Base-by-base conservation (phyloP, 2,113 vertebrate species). In the Suncus etruscus region DNA sequence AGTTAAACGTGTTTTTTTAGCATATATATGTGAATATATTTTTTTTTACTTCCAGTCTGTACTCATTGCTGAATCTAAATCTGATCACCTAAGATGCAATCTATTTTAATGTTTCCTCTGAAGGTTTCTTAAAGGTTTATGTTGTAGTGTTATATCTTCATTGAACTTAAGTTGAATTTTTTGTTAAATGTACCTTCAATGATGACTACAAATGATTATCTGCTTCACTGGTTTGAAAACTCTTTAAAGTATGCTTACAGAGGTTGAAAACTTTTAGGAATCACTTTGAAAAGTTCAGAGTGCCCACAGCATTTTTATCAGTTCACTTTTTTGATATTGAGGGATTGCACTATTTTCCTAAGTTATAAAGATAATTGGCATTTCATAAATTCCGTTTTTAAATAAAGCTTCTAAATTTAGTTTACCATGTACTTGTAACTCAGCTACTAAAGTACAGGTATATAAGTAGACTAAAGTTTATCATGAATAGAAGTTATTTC, bases 161-260 rank as follows among this genome's bases (percentile, higher is more conserved):
- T 86, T 95, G 89, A 91, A 96, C 76, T 98, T 96, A 96, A 95
- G 70, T 95, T 95, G 81, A 50, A 45, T 94, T 22, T 97, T 97
- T 95, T 94, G 95, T 91, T 96, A 94, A 97, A 93, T 87, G 80
- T 94, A 87, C 91, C 92, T 95, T 96, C 91, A 65, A 73, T 97
- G 96, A 96, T 12, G 0, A 47, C 93, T 96, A 54, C 95, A 97
- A 95, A 95, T 96, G 86, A 97, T 97, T 97, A 95, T 92, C 77
- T 97, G 93, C 95, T 97, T 97, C 96, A 66, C 87, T 97, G 95
- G 86, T 95, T 97, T 95, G 96, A 97, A 96, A 98, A 96, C 83
- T 89, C 84, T 89, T 97, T 94, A 92, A 87, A 87, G 86, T 47
- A 25, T 87, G 31, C 96, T 93, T 94, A 90, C 78, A 96, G 95